These are phyloP conservation scores for Synaphobranchus kaupii DNA, from an alignment of 2,797 vertebrate species.

Conservation along the genomic window DNA sequence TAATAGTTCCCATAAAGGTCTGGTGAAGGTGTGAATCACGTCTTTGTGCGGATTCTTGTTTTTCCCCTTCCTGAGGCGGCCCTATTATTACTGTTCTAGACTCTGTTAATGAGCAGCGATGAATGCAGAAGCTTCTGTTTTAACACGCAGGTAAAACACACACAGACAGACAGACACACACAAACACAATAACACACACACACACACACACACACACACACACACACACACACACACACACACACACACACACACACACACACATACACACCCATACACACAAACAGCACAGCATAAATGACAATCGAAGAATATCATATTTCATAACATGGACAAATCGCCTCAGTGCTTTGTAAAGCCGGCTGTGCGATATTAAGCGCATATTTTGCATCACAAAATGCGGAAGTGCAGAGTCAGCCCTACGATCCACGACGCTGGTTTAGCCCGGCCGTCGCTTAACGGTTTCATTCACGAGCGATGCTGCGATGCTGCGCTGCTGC, in stretches of 20 bases:
- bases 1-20: background rate
- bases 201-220: no score
- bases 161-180: background rate
- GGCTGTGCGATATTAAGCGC: background rate
- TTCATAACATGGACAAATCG: background rate
- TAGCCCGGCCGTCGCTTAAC: background rate
- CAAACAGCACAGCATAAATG: no score
- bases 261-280: background rate
- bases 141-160: background rate
- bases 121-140: background rate
- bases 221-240: background rate
- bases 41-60: background rate
- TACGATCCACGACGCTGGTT: background rate
- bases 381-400: background rate
- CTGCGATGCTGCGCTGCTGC: background rate
- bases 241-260: background rate
- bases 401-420: background rate
- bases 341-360: background rate
- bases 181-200: background rate
- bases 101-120: background rate
- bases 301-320: background rate
- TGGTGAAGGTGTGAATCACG: background rate
- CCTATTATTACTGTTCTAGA: background rate
- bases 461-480: background rate
- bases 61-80: background rate